These are phyloP conservation scores for Drosophila ezoana DNA, from an alignment of 2,888 invertebrate genomes.

Conservation along the genomic window DNA sequence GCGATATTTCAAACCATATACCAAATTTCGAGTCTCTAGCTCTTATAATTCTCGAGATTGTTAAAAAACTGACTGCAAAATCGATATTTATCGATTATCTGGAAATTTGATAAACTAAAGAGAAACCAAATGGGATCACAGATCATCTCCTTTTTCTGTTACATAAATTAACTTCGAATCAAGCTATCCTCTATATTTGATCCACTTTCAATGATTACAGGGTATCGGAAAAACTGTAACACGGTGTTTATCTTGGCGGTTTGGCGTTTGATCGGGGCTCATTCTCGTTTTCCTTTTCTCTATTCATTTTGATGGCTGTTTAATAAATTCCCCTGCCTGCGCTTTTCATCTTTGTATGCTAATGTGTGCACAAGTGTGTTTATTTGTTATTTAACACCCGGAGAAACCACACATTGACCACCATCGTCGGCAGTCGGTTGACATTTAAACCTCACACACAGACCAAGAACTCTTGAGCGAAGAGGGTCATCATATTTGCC, in stretches of 20 bases:
- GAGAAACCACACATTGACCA: conserved; percentile 57
- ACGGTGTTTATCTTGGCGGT: conserved; percentile 22
- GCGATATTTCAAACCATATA: too few relatives aligned
- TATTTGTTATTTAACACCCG: conserved; percentile 80
- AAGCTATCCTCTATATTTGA: too few relatives aligned
- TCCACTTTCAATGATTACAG: too few relatives aligned
- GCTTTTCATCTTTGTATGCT: conserved; percentile 57
- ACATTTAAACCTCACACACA: conserved; percentile 50
- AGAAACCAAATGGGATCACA: too few relatives aligned
- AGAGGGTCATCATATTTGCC: conserved; percentile 37
- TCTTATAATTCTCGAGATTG: too few relatives aligned
- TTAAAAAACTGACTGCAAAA: too few relatives aligned
- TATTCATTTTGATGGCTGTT: conserved; percentile 52
- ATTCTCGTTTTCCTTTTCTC: conserved; percentile 19
- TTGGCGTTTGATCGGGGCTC: conserved; percentile 44
- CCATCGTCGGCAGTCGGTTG: conserved; percentile 49
- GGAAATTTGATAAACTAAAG: too few relatives aligned
- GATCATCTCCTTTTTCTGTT: too few relatives aligned
- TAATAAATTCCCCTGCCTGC: conserved; percentile 56
- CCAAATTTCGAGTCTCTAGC: too few relatives aligned
- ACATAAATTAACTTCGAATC: too few relatives aligned
- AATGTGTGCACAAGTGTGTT: conserved; percentile 79
- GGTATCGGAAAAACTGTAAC: conserved; percentile 47
- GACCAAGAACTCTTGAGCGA: conserved; percentile 7
- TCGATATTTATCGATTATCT: too few relatives aligned